A percentile compares a stretch with the other conserved stretches of the same genome.
Conservation (phyloP, 23 tunicate genomes). For the Styela plicata region DNA sequence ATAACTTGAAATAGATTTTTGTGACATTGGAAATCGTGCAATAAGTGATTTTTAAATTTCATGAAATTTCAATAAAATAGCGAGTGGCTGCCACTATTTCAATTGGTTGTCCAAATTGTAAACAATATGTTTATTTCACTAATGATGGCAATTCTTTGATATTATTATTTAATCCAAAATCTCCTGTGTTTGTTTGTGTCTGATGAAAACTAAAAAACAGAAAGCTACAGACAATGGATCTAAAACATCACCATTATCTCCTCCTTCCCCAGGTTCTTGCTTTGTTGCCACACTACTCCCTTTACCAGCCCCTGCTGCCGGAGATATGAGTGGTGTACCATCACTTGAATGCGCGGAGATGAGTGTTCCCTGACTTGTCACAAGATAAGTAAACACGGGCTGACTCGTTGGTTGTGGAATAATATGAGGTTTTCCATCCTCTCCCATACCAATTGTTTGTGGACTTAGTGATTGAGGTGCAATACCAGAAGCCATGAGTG, state of each 20-base stretch:
- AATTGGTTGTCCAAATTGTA: no score
- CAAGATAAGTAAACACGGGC: conserved; percentile 79
- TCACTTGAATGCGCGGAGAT: conserved; percentile 93
- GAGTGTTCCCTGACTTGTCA: conserved; percentile 92
- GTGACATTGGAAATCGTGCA: no score
- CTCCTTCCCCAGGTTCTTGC: conserved; percentile 2
- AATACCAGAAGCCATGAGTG: conserved; percentile 84
- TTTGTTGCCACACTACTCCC: background rate
- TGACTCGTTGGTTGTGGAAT: conserved; percentile 58
- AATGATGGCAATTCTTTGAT: no score
- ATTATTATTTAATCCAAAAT: no score
- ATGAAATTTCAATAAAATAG: no score
- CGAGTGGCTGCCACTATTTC: no score
- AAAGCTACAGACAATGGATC: no score
- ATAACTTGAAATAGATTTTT: no score
- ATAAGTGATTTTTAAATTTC: no score
- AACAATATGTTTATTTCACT: no score
- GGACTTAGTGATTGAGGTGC: conserved; percentile 61
- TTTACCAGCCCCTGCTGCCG: conserved; percentile 6
- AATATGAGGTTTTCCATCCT: conserved; percentile 35
- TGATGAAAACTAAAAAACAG: no score
- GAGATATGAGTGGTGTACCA: conserved; percentile 68
- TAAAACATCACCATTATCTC: conserved; percentile 18
- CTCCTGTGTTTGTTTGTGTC: no score
- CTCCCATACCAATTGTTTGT: conserved; percentile 32